Evolutionary conservation across 2,113 vertebrate species (phyloP), one percentile per base, ranked within the genome.

Genomic region (Hyperoodon ampullatus): DNA sequence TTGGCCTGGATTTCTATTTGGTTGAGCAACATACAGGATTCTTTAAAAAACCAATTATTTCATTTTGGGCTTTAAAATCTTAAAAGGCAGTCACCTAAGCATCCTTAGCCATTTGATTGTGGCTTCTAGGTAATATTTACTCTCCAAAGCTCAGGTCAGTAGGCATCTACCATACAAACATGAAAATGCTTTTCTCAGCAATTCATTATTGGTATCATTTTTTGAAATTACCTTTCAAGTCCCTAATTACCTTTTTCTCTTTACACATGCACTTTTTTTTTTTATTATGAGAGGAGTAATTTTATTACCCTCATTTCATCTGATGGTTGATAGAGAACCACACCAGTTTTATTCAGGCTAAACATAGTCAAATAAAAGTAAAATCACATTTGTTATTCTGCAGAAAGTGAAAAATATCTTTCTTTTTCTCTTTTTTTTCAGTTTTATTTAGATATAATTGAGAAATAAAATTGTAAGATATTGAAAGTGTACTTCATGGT

Each of bases 351-450:
- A 89, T 93, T 85, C 44, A 88, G 23, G 16, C 4, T 50, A 97
- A 93, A 71, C 1, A n/a, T 21, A 47, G 8, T 68, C 86, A 86
- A 96, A 97, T 95, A 71, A 81, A 53, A 85, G 42, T 55, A 30
- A 33, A 78, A 33, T 75, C 92, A 80, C 63, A 77, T 95, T 95
- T 88, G 30, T 68, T 63, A 55, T 55, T 78, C 63, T 50, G 9
- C 35, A 82, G 33, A 86, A 90, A 13, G 15, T 35, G 21, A 75
- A 30, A 23, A 21, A 55, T 55, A 53, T 23, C 23, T 78, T 77
- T 50, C 9, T 50, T 77, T n/a, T 55, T 13, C 1, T 63, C 8
- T 10, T 61, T 23, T 24, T 78, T 55, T 53, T 75, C 28, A 13
- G 30, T 53, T 80, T 55, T 80, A 58, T 58, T 35, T 58, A 80